phyloP scores from a whole-genome alignment of 2,888 invertebrate genomes.

The Euspilapteryx auroguttella region DNA sequence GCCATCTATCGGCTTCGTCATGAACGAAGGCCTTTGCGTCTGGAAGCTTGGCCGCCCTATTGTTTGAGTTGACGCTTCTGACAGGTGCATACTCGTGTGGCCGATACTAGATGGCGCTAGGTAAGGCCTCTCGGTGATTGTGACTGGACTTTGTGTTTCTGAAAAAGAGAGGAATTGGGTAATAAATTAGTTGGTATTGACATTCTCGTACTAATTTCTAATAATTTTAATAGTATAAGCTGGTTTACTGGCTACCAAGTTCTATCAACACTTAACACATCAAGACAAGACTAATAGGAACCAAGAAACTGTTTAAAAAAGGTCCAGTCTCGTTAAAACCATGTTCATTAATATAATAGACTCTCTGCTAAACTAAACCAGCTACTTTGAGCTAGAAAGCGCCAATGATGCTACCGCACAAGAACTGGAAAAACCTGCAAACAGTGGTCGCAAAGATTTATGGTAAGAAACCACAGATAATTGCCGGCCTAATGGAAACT shows the following conservation, averaged over 20 bases:
- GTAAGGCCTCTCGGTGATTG: conserved; percentile 33
- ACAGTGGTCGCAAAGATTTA: neutral
- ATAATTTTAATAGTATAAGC: too few species aligned
- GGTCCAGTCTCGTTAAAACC: too few species aligned
- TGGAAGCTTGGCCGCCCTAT: conserved; percentile 32
- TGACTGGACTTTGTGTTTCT: conserved; percentile 28
- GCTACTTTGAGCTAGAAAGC: neutral
- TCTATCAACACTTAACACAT: too few species aligned
- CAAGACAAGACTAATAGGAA: too few species aligned
- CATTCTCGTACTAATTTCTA: too few species aligned
- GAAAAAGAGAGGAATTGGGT: conserved; percentile 18
- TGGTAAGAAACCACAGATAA: neutral
- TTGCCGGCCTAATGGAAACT: neutral
- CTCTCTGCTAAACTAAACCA: too few species aligned
- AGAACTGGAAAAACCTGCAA: neutral
- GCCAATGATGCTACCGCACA: too few species aligned
- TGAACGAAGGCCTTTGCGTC: conserved; percentile 51
- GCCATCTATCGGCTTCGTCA: conserved; percentile 58
- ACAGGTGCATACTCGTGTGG: conserved; percentile 18
- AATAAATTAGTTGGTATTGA: too few species aligned
- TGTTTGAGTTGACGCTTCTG: conserved; percentile 29
- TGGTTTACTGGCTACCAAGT: too few species aligned
- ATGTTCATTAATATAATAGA: too few species aligned
- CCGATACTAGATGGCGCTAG: conserved; percentile 37
- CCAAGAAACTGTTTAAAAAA: too few species aligned